Evolutionary conservation across 2,888 invertebrate genomes (phyloP), one percentile per base, ranked within the genome.

Genomic region (Liodrosophila aerea): DNA sequence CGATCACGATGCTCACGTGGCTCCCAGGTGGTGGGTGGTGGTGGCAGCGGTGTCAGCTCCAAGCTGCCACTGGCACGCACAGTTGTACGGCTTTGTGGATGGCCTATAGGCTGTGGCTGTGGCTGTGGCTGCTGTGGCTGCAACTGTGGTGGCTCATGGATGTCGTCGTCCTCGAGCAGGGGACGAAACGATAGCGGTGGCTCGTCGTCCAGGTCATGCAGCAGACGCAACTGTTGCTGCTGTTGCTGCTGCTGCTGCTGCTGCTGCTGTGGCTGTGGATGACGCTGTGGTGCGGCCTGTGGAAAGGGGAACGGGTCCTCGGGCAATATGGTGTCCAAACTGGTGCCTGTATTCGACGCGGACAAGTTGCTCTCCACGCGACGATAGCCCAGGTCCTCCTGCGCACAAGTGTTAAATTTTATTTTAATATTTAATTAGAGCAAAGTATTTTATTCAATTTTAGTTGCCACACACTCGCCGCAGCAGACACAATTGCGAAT

Each of bases 281-380:
- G 72, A 4, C 75, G 73, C 31, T 75, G 76, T 5, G 76, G 75
- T 12, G 74, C 66, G 11, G 60, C 85, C 45, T 73, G 75, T 1
- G 86, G 83, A 59, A 89, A 88, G 46, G 88, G 74, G 64, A 88
- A 89, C 11, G 89, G 89, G 78, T 89, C 90, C 71, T 90, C 90
- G 8, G 89, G 89, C 22, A 90, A 59, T 65, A 89, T 90, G 60
- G 89, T 90, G 66, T 92, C 93, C 63, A 93, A 88, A 62, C 93
- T 92, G 16, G 93, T 92, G 87, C 92, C 91, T 80, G 93, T 92
- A 53, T 93, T 92, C 34, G 93, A 92, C 30, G 92, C 89, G 1
- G 93, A 92, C 9, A 93, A 89, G 27, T 92, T 91, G 40, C 92
- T 90, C 40, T 88, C 86, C 64, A 90, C 90, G 47, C 90, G 87